Conservation (phyloP, 2,888 invertebrate genomes). For the Eristalis arbustorum region DNA sequence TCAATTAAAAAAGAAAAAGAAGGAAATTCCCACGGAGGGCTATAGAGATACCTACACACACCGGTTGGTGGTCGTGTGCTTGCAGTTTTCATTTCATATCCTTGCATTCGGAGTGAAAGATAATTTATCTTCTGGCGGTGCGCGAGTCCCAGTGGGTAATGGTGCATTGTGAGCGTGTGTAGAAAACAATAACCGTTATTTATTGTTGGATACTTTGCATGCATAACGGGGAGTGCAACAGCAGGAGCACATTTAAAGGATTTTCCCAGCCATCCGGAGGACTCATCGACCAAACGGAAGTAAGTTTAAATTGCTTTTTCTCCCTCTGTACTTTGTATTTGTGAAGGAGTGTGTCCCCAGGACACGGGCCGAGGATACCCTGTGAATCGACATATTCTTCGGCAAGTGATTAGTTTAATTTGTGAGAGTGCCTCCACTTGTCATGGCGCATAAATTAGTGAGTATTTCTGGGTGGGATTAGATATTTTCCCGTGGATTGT, state of each 20-base stretch:
- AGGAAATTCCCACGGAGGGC: background rate
- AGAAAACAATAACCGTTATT: constrained; percentile 26
- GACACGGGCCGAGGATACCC: background rate
- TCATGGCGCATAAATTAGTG: background rate
- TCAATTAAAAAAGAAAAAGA: background rate
- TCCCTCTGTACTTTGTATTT: background rate
- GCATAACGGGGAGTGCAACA: constrained; percentile 22
- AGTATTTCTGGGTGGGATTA: background rate
- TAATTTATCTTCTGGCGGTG: constrained; percentile 3
- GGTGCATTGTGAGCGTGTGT: background rate
- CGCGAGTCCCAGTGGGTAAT: background rate
- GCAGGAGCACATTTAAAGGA: background rate
- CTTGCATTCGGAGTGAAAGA: background rate
- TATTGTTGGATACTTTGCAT: constrained; percentile 36
- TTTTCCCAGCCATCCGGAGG: background rate
- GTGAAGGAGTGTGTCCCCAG: background rate
- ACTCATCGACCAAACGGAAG: constrained; percentile 28
- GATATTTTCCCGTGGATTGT: background rate
- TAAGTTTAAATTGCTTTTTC: constrained; percentile 33
- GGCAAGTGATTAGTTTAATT: background rate
- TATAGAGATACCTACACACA: background rate
- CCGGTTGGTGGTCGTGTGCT: background rate
- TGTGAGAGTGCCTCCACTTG: constrained; percentile 6
- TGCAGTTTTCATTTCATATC: background rate
- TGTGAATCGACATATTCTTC: background rate